Evolutionary conservation across 2,797 vertebrate genomes (phyloP).

Genomic region (Periophthalmus magnuspinnatus): DNA sequence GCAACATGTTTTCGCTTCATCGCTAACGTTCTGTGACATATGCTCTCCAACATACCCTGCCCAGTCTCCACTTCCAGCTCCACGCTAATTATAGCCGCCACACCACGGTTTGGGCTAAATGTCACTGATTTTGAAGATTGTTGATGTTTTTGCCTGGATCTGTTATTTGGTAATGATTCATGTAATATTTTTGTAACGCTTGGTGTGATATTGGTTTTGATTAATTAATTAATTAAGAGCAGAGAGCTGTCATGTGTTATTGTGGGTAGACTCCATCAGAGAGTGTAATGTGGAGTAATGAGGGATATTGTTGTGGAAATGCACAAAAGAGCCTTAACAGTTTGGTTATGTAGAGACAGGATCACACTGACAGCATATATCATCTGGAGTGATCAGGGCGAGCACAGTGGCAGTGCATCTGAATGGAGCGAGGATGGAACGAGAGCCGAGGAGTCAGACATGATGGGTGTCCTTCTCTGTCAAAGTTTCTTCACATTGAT

Average conservation of each 20-base stretch:
- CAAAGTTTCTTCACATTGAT: not conserved
- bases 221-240: slow-evolving; percentile 52
- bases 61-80: slow-evolving; percentile 53
- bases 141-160: slow-evolving; percentile 8
- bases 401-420: not conserved
- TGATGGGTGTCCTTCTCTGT: not conserved
- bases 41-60: slow-evolving; percentile 55
- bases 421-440: not conserved
- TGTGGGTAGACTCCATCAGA: slow-evolving; percentile 57
- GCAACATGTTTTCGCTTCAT: slow-evolving; percentile 71
- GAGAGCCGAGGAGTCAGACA: not conserved
- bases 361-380: slow-evolving; percentile 5
- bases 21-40: slow-evolving; percentile 69
- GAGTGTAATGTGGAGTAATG: slow-evolving; percentile 54
- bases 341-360: slow-evolving; percentile 29
- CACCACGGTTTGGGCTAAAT: slow-evolving; percentile 18
- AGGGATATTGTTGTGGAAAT: slow-evolving; percentile 44
- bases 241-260: slow-evolving; percentile 28
- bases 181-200: slow-evolving; percentile 26
- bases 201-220: slow-evolving; percentile 47
- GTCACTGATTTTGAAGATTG: slow-evolving; percentile 26
- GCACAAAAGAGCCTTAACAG: slow-evolving; percentile 27
- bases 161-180: slow-evolving; percentile 17
- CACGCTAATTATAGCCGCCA: slow-evolving; percentile 48
- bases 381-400: not conserved